A percentile compares a stretch with the other conserved stretches of the same genome.
These are phyloP conservation scores for Equus quagga DNA, from an alignment of 2,113 vertebrate genomes.

Conservation along the genomic window DNA sequence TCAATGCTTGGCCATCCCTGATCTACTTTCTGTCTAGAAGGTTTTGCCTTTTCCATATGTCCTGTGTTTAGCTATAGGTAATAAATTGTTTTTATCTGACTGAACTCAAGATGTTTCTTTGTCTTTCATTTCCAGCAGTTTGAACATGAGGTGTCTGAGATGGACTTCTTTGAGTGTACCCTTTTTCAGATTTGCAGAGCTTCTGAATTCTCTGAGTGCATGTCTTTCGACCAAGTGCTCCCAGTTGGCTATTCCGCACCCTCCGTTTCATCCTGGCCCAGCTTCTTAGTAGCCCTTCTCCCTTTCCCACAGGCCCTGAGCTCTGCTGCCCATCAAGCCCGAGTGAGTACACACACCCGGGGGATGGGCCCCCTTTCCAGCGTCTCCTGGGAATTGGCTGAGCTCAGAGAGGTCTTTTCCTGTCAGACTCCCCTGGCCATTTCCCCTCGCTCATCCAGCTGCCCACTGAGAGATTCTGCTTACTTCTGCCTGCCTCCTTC, in stretches of 20 bases:
- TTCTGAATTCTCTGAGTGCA: not conserved
- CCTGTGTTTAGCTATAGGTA: rapidly evolving
- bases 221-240: not conserved
- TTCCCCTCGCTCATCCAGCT: rapidly evolving
- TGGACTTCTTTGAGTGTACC: not conserved
- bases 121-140: not conserved
- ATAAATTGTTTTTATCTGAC: not conserved
- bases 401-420: rapidly evolving
- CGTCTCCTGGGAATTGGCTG: too few relatives aligned
- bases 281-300: too few relatives aligned
- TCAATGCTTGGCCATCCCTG: not conserved
- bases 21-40: not conserved
- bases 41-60: not conserved
- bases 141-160: not conserved
- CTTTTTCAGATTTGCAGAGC: not conserved
- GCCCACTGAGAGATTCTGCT: not conserved
- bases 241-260: not conserved
- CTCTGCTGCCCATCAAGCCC: not conserved
- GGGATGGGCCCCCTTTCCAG: rapidly evolving
- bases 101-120: not conserved
- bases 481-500: not conserved
- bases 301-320: not conserved
- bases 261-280: not conserved
- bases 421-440: too few relatives aligned
- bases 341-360: not conserved